Evolutionary conservation across 2,797 vertebrate genomes (phyloP), one percentile per base, ranked within the genome.

Genomic region (Lepilemur ruficaudatus): DNA sequence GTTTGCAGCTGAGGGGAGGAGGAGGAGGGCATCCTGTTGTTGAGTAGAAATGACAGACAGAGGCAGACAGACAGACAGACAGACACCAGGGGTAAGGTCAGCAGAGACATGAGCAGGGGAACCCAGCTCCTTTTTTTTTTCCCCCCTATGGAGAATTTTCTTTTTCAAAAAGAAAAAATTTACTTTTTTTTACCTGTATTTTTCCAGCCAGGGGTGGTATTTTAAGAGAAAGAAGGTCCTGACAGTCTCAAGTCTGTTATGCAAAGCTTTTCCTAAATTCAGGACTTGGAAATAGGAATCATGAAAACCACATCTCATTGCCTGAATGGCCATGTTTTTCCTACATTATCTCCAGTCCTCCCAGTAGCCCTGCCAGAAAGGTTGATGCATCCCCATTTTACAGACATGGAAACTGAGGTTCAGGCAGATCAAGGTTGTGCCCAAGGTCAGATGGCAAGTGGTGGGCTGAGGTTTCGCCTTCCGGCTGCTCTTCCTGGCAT

Each of bases 1-100:
- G 97, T 98, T 98, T 98, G 98, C 97, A 97, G 93, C 96, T 10
- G 2, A 90, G 91, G 75, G 65, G 78, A 94, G 96, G 96, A 93
- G 92, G 91, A 91, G 52, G 93, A 93, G 93, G 83, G 90, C 97
- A 97, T 97, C 97, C 97, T 98, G 97, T 98, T 98, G 98, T 97
- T 93, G 96, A 96, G 75, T 28, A 72, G 92, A 76, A 85, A 82
- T 35, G 50, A 89, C 55, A 59, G 30, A 30, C 88, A 87, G 35
- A 85, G 96, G 72, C 43, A 70, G 93, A 93, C 57, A 59, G 95
- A 73, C 65, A 43, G 81, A 78, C 57, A 52, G 82, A 92, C 81
- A 86, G 75, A 73, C 22, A 73, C 63, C 59, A 41, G 32, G 63
- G 80, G 59, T 94, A 75, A 85, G 84, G 41, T 93, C 95, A 89